A percentile compares a stretch with the other conserved stretches of the same genome.
phyloP scores from a whole-genome alignment of 2,113 vertebrate species.

The Larimichthys crocea region DNA sequence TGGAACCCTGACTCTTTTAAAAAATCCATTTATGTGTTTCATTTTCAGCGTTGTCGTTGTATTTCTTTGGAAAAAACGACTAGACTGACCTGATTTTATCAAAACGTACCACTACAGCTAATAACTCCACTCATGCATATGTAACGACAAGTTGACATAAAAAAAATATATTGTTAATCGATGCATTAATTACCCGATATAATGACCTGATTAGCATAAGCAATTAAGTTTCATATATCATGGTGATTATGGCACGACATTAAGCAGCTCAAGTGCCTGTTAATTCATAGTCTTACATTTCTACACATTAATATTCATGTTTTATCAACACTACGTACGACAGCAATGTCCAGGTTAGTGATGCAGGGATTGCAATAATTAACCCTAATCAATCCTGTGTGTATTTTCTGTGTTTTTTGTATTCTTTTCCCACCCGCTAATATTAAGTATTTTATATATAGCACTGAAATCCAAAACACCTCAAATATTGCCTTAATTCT shows the following conservation, averaged over 20 bases:
- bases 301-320: constrained; percentile 5
- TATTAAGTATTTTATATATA: background rate
- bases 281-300: constrained; percentile 5
- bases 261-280: constrained; percentile 34
- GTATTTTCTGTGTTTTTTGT: too few species aligned
- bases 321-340: background rate
- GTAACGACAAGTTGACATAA: constrained; percentile 5
- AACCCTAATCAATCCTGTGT: background rate
- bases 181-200: constrained; percentile 29
- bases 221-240: constrained; percentile 31
- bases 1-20: background rate
- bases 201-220: constrained; percentile 51
- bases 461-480: background rate
- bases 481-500: background rate
- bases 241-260: constrained; percentile 36
- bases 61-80: background rate
- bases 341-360: background rate
- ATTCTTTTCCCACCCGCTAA: too few species aligned
- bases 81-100: constrained; percentile 9
- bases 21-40: background rate
- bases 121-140: background rate
- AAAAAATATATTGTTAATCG: constrained; percentile 17
- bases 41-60: background rate
- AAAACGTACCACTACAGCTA: background rate
- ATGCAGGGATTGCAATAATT: background rate